Conservation (phyloP, 2,113 vertebrate genomes). For the Corvus moneduloides region DNA sequence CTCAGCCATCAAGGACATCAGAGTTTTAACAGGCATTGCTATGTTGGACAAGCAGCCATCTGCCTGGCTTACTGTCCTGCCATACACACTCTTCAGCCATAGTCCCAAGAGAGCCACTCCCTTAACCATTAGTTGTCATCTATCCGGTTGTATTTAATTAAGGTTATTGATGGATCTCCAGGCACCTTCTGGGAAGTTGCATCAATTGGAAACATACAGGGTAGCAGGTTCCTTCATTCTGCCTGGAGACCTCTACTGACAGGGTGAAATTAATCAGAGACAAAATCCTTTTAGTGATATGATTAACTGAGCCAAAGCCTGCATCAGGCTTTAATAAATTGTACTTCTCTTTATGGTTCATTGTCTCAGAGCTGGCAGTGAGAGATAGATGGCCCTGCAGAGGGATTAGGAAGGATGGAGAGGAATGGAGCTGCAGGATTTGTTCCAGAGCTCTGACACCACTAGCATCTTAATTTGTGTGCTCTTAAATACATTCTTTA, state of each 20-base stretch:
- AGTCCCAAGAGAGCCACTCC: not conserved
- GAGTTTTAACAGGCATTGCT: not conserved
- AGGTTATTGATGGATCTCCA: constrained; percentile 15
- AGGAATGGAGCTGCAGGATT: not conserved
- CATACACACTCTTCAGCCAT: not conserved
- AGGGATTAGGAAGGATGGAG: not conserved
- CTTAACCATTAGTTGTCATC: not conserved
- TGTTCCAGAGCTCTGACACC: not conserved
- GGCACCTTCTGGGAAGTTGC: constrained; percentile 3
- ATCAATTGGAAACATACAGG: not conserved
- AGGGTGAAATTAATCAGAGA: constrained; percentile 29
- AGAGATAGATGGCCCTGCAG: not conserved
- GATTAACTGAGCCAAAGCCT: constrained; percentile 27
- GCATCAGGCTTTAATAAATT: not conserved
- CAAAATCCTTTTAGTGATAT: constrained; percentile 51
- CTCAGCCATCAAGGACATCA: not conserved
- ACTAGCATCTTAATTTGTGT: not conserved
- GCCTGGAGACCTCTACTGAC: not conserved
- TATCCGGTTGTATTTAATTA: constrained; percentile 1
- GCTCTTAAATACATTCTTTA: not conserved
- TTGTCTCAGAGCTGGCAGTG: constrained; percentile 15
- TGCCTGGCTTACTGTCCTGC: not conserved
- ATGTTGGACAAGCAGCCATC: not conserved
- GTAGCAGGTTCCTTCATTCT: not conserved
- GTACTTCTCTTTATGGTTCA: not conserved